Conservation (phyloP, 2,113 vertebrate genomes). For the Pandion haliaetus region DNA sequence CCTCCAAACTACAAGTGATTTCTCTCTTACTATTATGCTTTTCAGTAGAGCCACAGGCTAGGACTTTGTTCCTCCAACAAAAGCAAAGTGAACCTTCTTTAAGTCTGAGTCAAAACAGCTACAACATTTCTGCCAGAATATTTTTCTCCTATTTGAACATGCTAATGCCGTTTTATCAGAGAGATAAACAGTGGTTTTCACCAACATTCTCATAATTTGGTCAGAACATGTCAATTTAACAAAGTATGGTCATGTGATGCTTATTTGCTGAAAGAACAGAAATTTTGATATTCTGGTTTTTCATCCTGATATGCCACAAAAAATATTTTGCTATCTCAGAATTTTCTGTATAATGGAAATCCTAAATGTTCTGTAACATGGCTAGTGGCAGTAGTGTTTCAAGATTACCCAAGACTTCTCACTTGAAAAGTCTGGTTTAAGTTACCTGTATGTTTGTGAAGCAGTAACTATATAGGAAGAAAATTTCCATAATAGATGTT, state of each 20-base stretch:
- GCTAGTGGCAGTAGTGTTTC: background rate
- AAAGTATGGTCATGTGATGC: background rate
- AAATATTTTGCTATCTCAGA: background rate
- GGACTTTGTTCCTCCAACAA: background rate
- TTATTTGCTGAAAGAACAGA: background rate
- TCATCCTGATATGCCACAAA: background rate
- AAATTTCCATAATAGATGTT: background rate
- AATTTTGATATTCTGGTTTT: background rate
- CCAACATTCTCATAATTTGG: background rate
- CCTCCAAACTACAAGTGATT: background rate
- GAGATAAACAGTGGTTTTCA: background rate
- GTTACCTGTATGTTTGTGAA: background rate
- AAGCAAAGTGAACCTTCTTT: background rate
- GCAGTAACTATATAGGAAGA: background rate
- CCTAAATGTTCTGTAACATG: background rate
- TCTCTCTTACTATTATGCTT: background rate
- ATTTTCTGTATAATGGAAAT: background rate
- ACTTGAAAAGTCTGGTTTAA: background rate
- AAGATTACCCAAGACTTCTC: background rate
- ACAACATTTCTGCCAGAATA: background rate
- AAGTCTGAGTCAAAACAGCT: background rate
- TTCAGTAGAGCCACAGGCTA: background rate
- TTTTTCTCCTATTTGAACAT: background rate
- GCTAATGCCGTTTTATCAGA: background rate
- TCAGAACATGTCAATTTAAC: background rate